These are phyloP conservation scores for Coptotermes formosanus DNA, from an alignment of 1,140 invertebrate genomes.

Conservation along the genomic window DNA sequence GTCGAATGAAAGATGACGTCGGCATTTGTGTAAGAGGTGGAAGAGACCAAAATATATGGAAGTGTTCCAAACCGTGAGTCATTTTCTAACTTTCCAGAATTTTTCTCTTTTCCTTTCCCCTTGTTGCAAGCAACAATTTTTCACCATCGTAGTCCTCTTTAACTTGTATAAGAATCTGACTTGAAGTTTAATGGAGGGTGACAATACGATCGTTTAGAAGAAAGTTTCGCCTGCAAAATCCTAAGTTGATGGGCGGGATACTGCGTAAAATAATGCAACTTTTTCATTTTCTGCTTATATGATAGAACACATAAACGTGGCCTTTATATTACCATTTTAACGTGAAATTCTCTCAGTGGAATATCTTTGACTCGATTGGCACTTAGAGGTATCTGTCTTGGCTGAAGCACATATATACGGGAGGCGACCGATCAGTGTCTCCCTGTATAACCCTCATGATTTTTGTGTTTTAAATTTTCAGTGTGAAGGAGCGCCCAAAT, in stretches of 20 bases:
- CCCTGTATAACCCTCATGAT: too few species aligned
- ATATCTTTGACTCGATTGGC: neutral
- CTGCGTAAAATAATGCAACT: neutral
- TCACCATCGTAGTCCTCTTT: neutral
- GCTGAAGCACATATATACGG: neutral
- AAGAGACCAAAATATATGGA: constrained; percentile 14
- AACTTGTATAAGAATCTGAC: neutral
- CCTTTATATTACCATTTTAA: neutral
- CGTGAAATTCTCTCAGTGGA: neutral
- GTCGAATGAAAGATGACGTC: constrained; percentile 18
- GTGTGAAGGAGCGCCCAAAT: too few species aligned
- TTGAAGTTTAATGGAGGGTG: constrained; percentile 1
- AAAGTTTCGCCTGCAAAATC: neutral
- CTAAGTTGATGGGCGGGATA: neutral
- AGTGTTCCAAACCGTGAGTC: neutral
- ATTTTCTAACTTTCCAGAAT: neutral
- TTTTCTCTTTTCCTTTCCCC: neutral
- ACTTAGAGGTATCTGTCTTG: neutral
- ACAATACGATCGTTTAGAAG: constrained; percentile 5
- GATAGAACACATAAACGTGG: neutral
- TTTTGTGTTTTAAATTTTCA: too few species aligned
- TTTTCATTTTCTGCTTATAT: neutral
- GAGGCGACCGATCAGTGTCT: neutral
- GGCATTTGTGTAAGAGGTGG: neutral
- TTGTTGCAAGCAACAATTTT: constrained; percentile 9